A percentile compares a stretch with the other conserved stretches of the same genome.
Evolutionary conservation across 2,113 vertebrate genomes (phyloP).

Genomic region (Tupaia tana): DNA sequence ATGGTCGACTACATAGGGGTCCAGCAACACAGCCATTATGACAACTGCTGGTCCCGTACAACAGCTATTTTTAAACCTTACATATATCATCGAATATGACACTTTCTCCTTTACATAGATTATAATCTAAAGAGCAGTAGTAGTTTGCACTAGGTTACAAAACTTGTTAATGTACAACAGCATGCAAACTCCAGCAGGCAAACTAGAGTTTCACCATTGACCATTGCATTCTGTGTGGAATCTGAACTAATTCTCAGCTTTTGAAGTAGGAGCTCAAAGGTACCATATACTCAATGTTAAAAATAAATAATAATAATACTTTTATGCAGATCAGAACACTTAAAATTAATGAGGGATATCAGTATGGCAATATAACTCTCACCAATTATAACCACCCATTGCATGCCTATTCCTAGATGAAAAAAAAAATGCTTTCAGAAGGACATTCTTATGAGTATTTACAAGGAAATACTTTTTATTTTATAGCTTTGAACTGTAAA

Average conservation of each 20-base stretch:
- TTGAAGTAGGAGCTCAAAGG: not conserved
- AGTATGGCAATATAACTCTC: not conserved
- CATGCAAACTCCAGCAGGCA: not conserved
- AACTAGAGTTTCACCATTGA: not conserved
- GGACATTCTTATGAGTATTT: not conserved
- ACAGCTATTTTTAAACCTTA: not conserved
- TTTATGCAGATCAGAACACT: not conserved
- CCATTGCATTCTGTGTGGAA: not conserved
- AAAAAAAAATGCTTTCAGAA: not conserved
- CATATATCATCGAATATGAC: not conserved
- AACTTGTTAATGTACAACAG: not conserved
- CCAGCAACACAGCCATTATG: too few species aligned
- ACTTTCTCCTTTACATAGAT: not conserved
- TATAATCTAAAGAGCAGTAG: not conserved
- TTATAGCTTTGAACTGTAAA: not conserved
- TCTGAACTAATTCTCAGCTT: not conserved
- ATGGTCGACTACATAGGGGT: too few species aligned
- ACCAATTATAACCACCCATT: not conserved
- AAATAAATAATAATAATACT: not conserved
- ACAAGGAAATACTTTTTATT: not conserved
- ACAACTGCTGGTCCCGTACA: too few species aligned
- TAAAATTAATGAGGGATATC: not conserved
- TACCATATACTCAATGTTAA: not conserved
- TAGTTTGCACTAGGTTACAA: not conserved
- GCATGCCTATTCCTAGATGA: not conserved